Percentiles rank a stretch among this genome's conserved stretches.
These are phyloP conservation scores for Philopotamus ludificatus DNA, from an alignment of 1,140 invertebrate species.

Conservation along the genomic window DNA sequence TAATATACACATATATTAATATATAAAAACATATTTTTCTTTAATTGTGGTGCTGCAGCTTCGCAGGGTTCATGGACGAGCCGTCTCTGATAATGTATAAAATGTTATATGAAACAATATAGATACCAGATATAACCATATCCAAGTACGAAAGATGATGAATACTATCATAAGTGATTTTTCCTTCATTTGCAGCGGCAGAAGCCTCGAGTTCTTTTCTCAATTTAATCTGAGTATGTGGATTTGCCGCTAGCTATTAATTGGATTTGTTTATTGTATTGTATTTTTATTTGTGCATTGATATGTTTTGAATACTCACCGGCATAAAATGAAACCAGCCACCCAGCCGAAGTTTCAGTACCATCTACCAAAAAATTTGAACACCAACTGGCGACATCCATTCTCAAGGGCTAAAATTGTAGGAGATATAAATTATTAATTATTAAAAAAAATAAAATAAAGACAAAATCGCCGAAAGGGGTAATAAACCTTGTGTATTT, in stretches of 20 bases:
- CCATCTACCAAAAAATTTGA: slow-evolving; percentile 35
- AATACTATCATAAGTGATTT: slow-evolving; percentile 46
- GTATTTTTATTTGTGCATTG: not conserved
- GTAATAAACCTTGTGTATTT: not conserved
- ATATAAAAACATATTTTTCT: no score
- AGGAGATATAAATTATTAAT: not conserved
- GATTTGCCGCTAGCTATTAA: slow-evolving; percentile 35
- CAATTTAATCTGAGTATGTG: slow-evolving; percentile 29
- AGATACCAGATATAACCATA: slow-evolving; percentile 31
- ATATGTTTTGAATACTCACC: slow-evolving; percentile 14
- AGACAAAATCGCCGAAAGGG: not conserved
- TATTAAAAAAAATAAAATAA: not conserved
- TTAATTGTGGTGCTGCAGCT: no score
- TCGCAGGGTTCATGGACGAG: no score
- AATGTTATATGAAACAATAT: not conserved
- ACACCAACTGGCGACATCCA: slow-evolving; percentile 10
- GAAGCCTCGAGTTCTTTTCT: slow-evolving; percentile 34
- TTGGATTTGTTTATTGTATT: not conserved
- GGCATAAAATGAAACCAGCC: slow-evolving; percentile 25
- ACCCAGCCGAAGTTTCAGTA: slow-evolving; percentile 38
- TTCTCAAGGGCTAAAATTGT: not conserved
- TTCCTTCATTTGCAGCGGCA: slow-evolving; percentile 39
- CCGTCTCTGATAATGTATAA: no score
- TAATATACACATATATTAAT: no score
- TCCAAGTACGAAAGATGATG: slow-evolving; percentile 29